These are phyloP conservation scores for Corythornis vintsioides DNA, from an alignment of 2,113 vertebrate genomes.

Conservation along the genomic window DNA sequence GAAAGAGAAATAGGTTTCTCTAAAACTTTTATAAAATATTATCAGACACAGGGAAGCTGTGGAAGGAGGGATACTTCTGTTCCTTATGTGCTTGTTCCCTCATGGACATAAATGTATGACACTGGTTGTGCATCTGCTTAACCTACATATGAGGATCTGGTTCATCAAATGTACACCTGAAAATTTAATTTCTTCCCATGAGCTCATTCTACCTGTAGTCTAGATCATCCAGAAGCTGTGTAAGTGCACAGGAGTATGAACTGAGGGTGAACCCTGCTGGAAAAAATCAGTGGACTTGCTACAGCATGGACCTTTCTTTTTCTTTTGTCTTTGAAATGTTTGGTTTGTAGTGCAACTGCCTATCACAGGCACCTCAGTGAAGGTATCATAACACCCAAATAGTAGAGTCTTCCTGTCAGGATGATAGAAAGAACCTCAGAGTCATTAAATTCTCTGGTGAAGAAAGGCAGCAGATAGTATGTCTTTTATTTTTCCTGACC, in stretches of 20 bases:
- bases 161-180: not conserved
- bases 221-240: not conserved
- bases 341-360: not conserved
- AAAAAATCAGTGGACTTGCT: not conserved
- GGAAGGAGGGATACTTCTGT: not conserved
- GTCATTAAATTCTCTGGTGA: not conserved
- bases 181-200: not conserved
- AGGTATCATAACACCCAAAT: not conserved
- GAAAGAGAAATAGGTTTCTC: not conserved
- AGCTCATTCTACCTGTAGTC: not conserved
- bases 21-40: not conserved
- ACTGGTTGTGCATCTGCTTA: not conserved
- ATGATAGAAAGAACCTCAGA: not conserved
- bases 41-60: not conserved
- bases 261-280: not conserved
- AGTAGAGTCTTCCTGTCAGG: not conserved
- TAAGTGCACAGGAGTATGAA: not conserved
- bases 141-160: not conserved
- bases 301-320: not conserved
- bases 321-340: not conserved
- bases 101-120: not conserved
- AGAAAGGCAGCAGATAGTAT: not conserved
- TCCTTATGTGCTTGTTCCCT: not conserved
- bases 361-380: not conserved
- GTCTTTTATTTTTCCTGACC: not conserved